Percentiles rank a stretch among this genome's conserved stretches.
Evolutionary conservation across 2,797 vertebrate genomes (phyloP).

Genomic region (Crocodylus rhombifer): DNA sequence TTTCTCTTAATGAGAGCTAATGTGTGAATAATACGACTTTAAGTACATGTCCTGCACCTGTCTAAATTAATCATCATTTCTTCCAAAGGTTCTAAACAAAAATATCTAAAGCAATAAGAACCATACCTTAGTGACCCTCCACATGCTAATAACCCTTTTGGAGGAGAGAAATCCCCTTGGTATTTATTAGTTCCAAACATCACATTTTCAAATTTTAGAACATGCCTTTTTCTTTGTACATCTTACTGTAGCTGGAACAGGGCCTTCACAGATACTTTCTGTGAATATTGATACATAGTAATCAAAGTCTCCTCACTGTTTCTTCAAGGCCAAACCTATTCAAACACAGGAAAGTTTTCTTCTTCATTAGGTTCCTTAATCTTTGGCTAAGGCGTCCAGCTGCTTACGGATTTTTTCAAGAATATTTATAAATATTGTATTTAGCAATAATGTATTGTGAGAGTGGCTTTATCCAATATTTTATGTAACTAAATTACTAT

Average conservation of each 20-base stretch:
- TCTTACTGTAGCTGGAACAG: neutral
- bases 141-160: accelerated
- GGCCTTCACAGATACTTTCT: neutral
- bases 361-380: neutral
- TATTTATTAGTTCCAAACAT: neutral
- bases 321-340: neutral
- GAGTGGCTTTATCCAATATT: neutral
- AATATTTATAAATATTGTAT: neutral
- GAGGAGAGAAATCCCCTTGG: neutral
- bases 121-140: neutral
- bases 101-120: neutral
- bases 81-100: neutral
- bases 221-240: neutral
- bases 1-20: neutral
- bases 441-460: neutral
- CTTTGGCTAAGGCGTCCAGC: neutral
- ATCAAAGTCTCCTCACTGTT: neutral
- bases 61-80: neutral
- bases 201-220: neutral
- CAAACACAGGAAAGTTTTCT: neutral
- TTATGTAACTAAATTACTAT: neutral
- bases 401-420: neutral
- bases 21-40: neutral
- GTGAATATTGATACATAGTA: neutral
- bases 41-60: neutral